A percentile compares a stretch with the other conserved stretches of the same genome.
phyloP scores from a whole-genome alignment of 2,113 vertebrate species.

The Psilopogon haemacephalus region DNA sequence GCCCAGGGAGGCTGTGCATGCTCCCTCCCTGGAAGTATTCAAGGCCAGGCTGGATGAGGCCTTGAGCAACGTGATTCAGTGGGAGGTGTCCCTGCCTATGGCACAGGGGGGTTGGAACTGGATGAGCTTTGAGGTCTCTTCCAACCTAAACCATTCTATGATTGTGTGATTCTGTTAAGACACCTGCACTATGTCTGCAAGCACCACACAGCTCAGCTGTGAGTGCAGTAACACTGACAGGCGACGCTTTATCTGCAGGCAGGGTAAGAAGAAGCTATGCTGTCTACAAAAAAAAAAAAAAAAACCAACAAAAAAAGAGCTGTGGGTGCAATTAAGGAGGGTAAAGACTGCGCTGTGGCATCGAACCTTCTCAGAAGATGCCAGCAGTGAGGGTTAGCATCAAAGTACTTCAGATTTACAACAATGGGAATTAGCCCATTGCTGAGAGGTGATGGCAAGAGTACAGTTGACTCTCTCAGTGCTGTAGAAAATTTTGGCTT shows the following conservation, averaged over 20 bases:
- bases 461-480: neutral
- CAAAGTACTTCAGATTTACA: neutral
- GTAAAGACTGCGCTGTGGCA: neutral
- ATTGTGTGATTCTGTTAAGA: neutral
- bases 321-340: neutral
- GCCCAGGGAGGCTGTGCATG: too few relatives aligned
- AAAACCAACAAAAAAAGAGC: neutral
- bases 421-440: neutral
- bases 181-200: fast-evolving
- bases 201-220: neutral
- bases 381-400: neutral
- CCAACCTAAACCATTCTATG: too few relatives aligned
- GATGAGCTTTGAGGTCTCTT: too few relatives aligned
- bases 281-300: neutral
- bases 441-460: neutral
- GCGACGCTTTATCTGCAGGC: neutral
- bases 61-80: too few relatives aligned
- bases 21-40: too few relatives aligned
- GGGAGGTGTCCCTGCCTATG: too few relatives aligned
- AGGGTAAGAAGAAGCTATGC: too few relatives aligned
- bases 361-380: neutral
- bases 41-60: too few relatives aligned
- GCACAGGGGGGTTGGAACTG: too few relatives aligned
- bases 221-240: neutral
- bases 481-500: neutral